A percentile compares a stretch with the other conserved stretches of the same genome.
Conservation (phyloP, 2,113 vertebrate species). For the Grammomys dolichurus region DNA sequence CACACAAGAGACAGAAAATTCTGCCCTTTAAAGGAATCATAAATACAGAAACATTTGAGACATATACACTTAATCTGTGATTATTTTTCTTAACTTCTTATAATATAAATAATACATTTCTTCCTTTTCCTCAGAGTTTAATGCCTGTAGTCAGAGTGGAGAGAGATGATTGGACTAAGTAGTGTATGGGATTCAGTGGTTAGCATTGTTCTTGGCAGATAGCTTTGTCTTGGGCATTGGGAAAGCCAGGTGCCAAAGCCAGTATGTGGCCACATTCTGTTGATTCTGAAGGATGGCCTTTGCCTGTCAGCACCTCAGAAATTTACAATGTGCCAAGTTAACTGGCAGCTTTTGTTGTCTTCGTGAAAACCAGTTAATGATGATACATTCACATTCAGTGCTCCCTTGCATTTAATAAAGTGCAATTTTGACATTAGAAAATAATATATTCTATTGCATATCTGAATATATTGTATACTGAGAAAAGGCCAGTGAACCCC, state of each 20-base stretch:
- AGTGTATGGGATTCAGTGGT: background rate
- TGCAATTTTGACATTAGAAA: background rate
- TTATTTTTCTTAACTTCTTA: constrained; percentile 22
- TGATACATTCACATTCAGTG: background rate
- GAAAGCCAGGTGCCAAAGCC: background rate
- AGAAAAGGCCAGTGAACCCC: background rate
- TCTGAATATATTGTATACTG: background rate
- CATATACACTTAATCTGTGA: background rate
- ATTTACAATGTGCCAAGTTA: background rate
- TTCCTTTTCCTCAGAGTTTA: background rate
- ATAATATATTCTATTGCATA: background rate
- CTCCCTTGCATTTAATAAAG: constrained; percentile 6
- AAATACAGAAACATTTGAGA: background rate
- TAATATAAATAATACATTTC: background rate
- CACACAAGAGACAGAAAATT: background rate
- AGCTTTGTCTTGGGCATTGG: background rate
- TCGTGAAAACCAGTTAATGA: constrained; percentile 21
- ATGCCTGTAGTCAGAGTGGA: background rate
- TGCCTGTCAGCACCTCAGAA: background rate
- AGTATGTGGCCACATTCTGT: background rate
- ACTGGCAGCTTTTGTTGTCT: background rate
- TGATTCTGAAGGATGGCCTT: background rate
- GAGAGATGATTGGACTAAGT: background rate
- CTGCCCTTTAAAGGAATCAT: constrained; percentile 16
- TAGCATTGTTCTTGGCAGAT: background rate